Conservation (phyloP, 2,113 vertebrate genomes). For the Oostethus manadensis region DNA sequence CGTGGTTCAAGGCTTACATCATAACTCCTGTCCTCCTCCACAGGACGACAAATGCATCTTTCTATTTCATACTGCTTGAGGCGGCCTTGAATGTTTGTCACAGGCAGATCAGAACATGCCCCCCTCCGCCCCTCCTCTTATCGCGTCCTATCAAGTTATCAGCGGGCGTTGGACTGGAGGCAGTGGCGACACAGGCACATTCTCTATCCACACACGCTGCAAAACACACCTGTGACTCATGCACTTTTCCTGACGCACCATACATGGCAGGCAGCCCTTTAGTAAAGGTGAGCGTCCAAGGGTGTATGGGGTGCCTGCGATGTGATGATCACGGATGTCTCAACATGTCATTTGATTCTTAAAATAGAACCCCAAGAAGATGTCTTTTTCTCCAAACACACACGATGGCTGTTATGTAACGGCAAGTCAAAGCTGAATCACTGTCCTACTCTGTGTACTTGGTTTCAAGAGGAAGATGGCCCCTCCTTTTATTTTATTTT, state of each 20-base stretch:
- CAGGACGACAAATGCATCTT: constrained; percentile 12
- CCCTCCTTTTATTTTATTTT: constrained; percentile 3
- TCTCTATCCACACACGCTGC: constrained; percentile 34
- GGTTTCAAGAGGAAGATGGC: constrained; percentile 33
- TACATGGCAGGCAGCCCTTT: constrained; percentile 46
- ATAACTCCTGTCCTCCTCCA: constrained; percentile 17
- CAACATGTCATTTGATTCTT: constrained; percentile 22
- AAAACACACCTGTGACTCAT: constrained; percentile 64
- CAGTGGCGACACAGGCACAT: constrained; percentile 37
- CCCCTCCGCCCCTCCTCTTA: constrained; percentile 17
- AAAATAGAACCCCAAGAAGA: constrained; percentile 58
- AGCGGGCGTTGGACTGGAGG: constrained; percentile 11
- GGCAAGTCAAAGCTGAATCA: constrained; percentile 31
- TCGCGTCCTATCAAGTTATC: constrained; percentile 11
- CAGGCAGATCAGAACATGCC: constrained; percentile 13
- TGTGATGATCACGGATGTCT: constrained; percentile 35
- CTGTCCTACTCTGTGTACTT: constrained; percentile 17
- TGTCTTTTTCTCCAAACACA: constrained; percentile 54
- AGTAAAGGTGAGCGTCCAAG: constrained; percentile 14
- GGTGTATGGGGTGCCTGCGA: constrained; percentile 10
- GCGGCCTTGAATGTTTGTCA: constrained; percentile 15
- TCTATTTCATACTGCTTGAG: constrained; percentile 18
- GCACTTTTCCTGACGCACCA: constrained; percentile 34
- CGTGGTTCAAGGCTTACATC: constrained; percentile 6
- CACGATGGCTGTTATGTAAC: constrained; percentile 47